Percentiles rank a stretch among this genome's conserved stretches.
Evolutionary conservation across 2,888 invertebrate genomes (phyloP).

Genomic region (Drosophila formosana): DNA sequence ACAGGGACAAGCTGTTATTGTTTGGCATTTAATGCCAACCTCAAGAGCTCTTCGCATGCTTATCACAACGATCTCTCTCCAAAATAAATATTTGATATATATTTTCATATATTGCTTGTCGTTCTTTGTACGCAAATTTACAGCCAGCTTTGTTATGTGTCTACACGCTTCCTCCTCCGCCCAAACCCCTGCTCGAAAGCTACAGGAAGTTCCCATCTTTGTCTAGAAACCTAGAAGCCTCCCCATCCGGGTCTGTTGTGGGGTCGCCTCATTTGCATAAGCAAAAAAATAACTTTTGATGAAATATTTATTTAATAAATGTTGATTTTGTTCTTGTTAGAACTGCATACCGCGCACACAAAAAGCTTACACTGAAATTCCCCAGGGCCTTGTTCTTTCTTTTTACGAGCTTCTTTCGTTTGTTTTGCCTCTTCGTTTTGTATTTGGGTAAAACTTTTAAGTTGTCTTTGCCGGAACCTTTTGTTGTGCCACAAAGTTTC

Average conservation of each 20-base stretch:
- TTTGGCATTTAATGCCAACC: conserved; percentile 25
- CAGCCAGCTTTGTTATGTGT: conserved; percentile 12
- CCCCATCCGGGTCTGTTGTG: background rate
- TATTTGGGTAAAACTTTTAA: conserved; percentile 18
- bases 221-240: background rate
- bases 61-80: background rate
- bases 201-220: conserved; percentile 22
- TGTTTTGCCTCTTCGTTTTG: background rate
- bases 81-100: conserved; percentile 14
- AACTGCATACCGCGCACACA: conserved; percentile 2
- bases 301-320: conserved; percentile 49
- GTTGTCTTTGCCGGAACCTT: conserved; percentile 12
- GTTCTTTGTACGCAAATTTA: conserved; percentile 14
- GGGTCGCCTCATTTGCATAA: conserved; percentile 37
- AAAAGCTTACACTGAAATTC: conserved; percentile 8
- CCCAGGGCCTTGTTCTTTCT: background rate
- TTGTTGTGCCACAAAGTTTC: conserved; percentile 4
- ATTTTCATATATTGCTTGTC: conserved; percentile 9
- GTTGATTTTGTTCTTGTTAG: conserved; percentile 18
- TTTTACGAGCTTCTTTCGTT: conserved; percentile 3
- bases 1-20: conserved; percentile 32
- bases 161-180: background rate
- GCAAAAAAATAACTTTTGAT: conserved; percentile 33
- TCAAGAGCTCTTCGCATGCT: conserved; percentile 11
- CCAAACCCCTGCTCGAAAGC: background rate